Base-by-base conservation (phyloP, 2,797 vertebrate species). In the Silurus aristotelis region DNA sequence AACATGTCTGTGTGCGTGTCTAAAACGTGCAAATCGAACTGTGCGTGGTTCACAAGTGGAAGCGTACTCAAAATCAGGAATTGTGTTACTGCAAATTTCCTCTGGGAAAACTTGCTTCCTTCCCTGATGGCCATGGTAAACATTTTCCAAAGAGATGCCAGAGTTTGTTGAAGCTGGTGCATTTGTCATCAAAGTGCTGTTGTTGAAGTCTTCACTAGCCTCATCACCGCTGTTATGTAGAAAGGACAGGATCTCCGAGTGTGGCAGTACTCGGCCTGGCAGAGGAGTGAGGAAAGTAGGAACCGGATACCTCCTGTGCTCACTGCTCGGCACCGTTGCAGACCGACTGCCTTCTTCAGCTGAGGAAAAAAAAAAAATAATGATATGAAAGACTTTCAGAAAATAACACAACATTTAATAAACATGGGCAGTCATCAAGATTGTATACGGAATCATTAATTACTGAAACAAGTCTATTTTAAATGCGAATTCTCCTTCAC, bases 331-430 rank as follows among this genome's bases (percentile, higher is more conserved):
- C 13, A 8, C 7, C 6, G 66, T 79, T 22, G 66, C 87, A 72
- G 68, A 64, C 71, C 15, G 73, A 22, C 64, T 85, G n/a, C 67
- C 64, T 52, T 84, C 43, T 60, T 46, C 0, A 73, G 76, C 94
- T 95, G 90, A 22, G 61, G 52, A 2, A 31, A 20, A 84, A 48
- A 84, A 58, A 70, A 71, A 87, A 56, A 60, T 71, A 0, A 61
- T 10, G 0, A 61, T 0, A 86, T 70, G 64, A 10, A 43, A 1
- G 17, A 52, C 0, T 12, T 38, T 4, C 38, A 38, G 38, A 38
- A 38, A 38, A 38, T 38, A 38, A 38, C 22, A 46, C 5, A 17
- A 56, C 25, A 56, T 27, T 17, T 56, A 25, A 55, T 75, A 9
- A 55, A 43, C 31, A 20, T 25, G 9, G 25, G 14, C 2, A 55